phyloP scores from a whole-genome alignment of 64 coral and sea anemone genomes.

The Montipora efflorescens region DNA sequence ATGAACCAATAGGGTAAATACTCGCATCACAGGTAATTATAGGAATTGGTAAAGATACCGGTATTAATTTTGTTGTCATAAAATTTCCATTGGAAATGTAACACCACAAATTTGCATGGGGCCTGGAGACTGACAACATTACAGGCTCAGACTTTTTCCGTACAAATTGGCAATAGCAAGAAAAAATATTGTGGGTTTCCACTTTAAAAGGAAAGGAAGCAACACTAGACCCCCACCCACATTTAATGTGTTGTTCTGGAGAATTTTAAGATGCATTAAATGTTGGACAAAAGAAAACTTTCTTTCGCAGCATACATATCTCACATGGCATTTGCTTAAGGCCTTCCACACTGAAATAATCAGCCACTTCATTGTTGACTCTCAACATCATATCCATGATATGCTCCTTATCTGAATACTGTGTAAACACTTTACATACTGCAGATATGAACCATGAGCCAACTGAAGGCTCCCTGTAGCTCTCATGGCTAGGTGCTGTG shows the following conservation, averaged over 20 bases:
- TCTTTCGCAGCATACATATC: constrained; percentile 79
- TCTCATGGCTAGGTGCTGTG: constrained; percentile 66
- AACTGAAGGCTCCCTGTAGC: constrained; percentile 41
- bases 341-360: constrained; percentile 11
- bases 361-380: constrained; percentile 68
- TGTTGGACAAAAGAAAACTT: constrained; percentile 64
- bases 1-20: too few relatives aligned
- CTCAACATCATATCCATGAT: constrained; percentile 88
- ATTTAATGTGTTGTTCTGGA: too few relatives aligned
- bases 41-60: too few relatives aligned
- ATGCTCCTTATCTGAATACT: constrained; percentile 61
- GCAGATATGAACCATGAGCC: constrained; percentile 74
- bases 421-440: constrained; percentile 56
- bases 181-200: too few relatives aligned
- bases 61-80: too few relatives aligned
- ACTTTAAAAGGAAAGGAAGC: background rate
- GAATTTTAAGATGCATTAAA: background rate
- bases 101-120: too few relatives aligned
- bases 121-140: too few relatives aligned
- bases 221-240: too few relatives aligned
- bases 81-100: too few relatives aligned
- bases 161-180: too few relatives aligned
- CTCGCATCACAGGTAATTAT: too few relatives aligned
- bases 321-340: constrained; percentile 87
- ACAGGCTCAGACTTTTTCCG: too few relatives aligned